phyloP scores from a whole-genome alignment of 2,113 vertebrate species.

The Macaca nemestrina region DNA sequence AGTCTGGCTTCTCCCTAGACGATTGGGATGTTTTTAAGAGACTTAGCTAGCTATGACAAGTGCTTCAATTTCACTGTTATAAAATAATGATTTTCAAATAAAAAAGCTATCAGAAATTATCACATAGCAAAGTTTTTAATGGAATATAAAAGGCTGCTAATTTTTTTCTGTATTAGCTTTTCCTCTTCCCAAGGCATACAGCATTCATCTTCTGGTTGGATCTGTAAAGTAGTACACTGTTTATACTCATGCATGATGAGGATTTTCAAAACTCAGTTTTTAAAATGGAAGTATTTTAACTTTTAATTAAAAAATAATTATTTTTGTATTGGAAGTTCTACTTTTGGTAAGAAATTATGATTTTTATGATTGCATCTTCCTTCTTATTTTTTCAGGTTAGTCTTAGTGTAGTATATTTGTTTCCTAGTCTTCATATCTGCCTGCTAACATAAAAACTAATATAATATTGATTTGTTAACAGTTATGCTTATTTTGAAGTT shows the following conservation, averaged over 20 bases:
- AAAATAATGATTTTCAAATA: not conserved
- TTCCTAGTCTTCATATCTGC: conserved; percentile 20
- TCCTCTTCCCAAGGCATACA: not conserved
- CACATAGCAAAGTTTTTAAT: not conserved
- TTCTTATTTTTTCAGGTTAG: not conserved
- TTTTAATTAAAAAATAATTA: conserved; percentile 39
- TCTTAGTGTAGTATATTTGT: not conserved
- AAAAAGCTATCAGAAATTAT: not conserved
- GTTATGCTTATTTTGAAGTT: conserved; percentile 52
- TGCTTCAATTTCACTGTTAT: not conserved
- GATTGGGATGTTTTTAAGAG: not conserved
- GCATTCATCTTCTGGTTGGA: not conserved
- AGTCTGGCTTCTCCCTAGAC: not conserved
- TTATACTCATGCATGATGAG: not conserved
- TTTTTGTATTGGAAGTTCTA: not conserved
- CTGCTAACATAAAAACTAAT: conserved; percentile 56
- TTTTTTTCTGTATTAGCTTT: not conserved
- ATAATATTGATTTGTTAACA: conserved; percentile 34
- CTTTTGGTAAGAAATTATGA: conserved; percentile 1
- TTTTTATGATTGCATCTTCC: not conserved
- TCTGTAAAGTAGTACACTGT: not conserved
- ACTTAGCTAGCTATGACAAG: not conserved
- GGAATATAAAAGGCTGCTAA: not conserved
- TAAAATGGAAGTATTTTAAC: not conserved
- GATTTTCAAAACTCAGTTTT: conserved; percentile 45